phyloP scores from a whole-genome alignment of 2,113 vertebrate species.

The Empidonax alnorum region DNA sequence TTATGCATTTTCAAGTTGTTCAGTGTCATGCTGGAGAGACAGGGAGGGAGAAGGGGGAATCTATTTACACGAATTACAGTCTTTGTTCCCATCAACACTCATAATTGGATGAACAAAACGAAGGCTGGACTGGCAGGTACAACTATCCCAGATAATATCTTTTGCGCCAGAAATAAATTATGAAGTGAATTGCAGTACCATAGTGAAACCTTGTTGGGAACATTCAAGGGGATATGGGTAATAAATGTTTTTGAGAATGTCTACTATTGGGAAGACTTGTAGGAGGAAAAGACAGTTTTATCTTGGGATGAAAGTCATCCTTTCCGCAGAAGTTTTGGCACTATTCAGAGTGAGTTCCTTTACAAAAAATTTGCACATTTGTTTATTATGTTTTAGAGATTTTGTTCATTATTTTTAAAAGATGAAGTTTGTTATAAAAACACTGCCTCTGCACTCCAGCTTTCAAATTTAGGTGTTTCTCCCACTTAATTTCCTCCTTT shows the following conservation, averaged over 20 bases:
- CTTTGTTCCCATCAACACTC: slow-evolving; percentile 23
- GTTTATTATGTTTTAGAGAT: neutral
- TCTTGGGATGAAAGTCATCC: neutral
- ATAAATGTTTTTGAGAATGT: neutral
- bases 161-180: neutral
- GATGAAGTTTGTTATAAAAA: neutral
- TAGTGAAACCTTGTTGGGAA: neutral
- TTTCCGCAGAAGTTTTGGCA: neutral
- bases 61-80: slow-evolving; percentile 4
- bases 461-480: neutral
- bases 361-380: neutral
- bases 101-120: neutral
- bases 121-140: neutral
- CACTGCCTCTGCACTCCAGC: neutral
- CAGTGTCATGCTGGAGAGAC: neutral
- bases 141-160: neutral
- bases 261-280: neutral
- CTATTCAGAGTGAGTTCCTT: neutral
- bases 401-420: neutral
- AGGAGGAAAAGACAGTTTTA: neutral
- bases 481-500: neutral
- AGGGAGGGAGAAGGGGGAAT: neutral
- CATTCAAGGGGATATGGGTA: neutral
- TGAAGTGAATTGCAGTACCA: neutral
- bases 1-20: slow-evolving; percentile 14